Conservation (phyloP, 2,888 invertebrate species). For the Drosophila monieri region DNA sequence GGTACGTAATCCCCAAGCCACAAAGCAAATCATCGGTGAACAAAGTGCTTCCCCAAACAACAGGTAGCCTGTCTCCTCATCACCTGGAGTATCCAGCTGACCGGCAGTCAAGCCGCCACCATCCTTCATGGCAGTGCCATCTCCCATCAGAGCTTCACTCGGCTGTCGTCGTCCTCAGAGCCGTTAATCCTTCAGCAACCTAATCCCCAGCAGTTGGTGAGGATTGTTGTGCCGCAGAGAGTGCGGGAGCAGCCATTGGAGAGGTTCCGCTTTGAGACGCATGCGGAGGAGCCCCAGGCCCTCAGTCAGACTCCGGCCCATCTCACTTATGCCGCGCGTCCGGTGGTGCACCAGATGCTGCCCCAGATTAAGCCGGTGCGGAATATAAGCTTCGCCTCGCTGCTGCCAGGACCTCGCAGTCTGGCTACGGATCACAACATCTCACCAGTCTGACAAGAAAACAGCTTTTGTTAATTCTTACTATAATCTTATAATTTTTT, state of each 20-base stretch:
- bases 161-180: conserved; percentile 62
- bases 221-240: conserved; percentile 40
- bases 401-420: conserved; percentile 46
- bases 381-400: conserved; percentile 56
- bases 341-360: conserved; percentile 66
- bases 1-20: conserved; percentile 23
- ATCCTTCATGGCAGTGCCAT: conserved; percentile 82
- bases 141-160: conserved; percentile 85
- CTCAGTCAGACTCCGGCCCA: conserved; percentile 57
- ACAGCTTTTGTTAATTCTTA: no score
- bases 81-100: conserved; percentile 6
- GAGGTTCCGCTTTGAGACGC: conserved; percentile 1
- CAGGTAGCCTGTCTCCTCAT: conserved; percentile 22
- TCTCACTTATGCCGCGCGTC: conserved; percentile 63
- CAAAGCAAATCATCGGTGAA: conserved; percentile 1
- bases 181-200: conserved; percentile 29
- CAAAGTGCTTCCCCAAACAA: not conserved
- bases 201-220: conserved; percentile 11
- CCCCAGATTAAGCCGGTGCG: conserved; percentile 66
- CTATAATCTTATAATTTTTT: not conserved
- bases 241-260: conserved; percentile 8
- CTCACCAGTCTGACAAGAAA: conserved; percentile 17
- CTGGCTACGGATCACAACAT: conserved; percentile 10
- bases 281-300: not conserved
- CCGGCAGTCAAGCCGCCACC: conserved; percentile 40